Conservation (phyloP, 2,797 vertebrate genomes). For the Bradypodion pumilum region DNA sequence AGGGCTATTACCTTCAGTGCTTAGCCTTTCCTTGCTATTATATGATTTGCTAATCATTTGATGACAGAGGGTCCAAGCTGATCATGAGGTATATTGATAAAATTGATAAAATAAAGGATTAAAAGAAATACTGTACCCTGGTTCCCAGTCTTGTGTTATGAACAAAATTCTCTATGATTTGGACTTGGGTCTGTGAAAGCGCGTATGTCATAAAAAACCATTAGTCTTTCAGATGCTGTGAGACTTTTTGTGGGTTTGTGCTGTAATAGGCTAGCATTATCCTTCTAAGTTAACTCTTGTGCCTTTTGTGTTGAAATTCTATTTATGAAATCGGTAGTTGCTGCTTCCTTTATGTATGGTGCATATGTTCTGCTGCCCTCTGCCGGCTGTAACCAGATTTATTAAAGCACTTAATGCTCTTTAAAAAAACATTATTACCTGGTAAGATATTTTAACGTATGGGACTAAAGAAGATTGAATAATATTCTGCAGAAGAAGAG, state of each 20-base stretch:
- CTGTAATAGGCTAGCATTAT: not conserved
- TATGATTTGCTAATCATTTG: not conserved
- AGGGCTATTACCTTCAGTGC: not conserved
- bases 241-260: not conserved
- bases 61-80: not conserved
- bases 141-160: not conserved
- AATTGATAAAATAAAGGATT: accelerated
- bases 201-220: not conserved
- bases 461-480: not conserved
- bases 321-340: not conserved
- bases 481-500: not conserved
- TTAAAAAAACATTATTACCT: no score
- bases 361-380: conserved; percentile 20
- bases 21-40: not conserved
- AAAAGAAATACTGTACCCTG: not conserved
- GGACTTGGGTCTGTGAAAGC: not conserved
- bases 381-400: conserved; percentile 21
- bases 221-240: not conserved
- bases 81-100: not conserved
- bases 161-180: not conserved
- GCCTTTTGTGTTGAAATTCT: conserved; percentile 7
- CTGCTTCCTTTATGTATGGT: not conserved
- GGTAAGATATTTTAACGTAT: not conserved
- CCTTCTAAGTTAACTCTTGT: not conserved
- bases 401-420: not conserved